Evolutionary conservation across 2,113 vertebrate species (phyloP).

Genomic region (Meleagris gallopavo): DNA sequence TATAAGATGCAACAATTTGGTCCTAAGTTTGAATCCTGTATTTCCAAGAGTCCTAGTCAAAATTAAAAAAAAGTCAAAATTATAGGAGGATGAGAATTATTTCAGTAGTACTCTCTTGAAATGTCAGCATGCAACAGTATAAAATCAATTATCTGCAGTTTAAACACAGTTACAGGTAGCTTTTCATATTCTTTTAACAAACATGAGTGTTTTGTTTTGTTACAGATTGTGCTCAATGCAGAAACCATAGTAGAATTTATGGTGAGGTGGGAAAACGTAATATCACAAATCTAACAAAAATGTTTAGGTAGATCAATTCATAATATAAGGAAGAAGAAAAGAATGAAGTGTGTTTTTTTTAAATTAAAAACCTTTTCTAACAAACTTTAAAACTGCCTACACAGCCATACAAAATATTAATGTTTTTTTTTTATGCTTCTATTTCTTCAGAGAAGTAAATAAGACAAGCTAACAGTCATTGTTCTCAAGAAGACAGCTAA

Average conservation of each 20-base stretch:
- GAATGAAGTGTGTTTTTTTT: neutral
- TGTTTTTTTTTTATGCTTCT: neutral
- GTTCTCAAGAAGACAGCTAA: neutral
- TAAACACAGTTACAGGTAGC: neutral
- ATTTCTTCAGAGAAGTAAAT: neutral
- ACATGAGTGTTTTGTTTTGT: neutral
- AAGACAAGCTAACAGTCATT: neutral
- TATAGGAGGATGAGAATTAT: neutral
- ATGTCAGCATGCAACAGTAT: neutral
- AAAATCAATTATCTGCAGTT: neutral
- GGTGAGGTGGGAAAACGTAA: neutral
- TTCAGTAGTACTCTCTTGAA: neutral
- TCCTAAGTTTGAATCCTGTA: neutral
- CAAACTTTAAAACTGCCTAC: neutral
- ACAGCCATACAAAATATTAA: neutral
- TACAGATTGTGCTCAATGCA: neutral
- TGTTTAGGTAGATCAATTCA: neutral
- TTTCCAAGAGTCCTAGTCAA: neutral
- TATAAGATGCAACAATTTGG: neutral
- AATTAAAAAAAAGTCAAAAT: neutral
- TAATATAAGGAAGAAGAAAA: neutral
- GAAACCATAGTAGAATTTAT: neutral
- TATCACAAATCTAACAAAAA: neutral
- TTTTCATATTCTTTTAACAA: neutral
- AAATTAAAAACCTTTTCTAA: conserved; percentile 3